phyloP scores from a whole-genome alignment of 2,888 invertebrate genomes.

The Xanthia icteritia region DNA sequence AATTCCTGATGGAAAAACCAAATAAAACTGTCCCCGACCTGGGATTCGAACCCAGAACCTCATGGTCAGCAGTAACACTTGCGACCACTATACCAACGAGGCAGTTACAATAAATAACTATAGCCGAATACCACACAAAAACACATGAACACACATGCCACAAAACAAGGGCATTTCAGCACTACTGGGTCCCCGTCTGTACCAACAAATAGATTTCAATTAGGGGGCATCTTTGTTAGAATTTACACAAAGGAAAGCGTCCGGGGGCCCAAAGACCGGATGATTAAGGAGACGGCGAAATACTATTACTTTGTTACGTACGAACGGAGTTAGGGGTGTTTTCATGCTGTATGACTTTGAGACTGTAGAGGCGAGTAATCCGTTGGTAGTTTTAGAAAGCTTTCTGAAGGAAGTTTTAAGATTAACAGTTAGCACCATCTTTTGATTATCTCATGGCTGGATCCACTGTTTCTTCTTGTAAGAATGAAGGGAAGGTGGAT shows the following conservation, averaged over 20 bases:
- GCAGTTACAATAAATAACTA: not conserved
- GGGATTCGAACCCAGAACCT: too few species aligned
- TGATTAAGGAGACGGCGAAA: slow-evolving; percentile 64
- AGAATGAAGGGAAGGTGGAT: not conserved
- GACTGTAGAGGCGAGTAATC: not conserved
- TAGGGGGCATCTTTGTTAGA: slow-evolving; percentile 66
- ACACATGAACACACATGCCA: not conserved
- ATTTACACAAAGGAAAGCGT: slow-evolving; percentile 66
- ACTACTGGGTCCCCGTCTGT: slow-evolving; percentile 35
- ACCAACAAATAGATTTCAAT: slow-evolving; percentile 67
- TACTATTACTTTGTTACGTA: slow-evolving; percentile 56
- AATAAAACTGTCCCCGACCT: too few species aligned
- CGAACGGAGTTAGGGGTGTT: slow-evolving; percentile 45
- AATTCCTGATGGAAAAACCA: too few species aligned
- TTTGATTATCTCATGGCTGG: not conserved
- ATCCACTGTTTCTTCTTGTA: not conserved
- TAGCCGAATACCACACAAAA: not conserved
- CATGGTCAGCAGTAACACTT: too few species aligned
- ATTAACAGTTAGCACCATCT: not conserved
- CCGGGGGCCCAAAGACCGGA: slow-evolving; percentile 63
- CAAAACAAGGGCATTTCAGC: slow-evolving; percentile 42
- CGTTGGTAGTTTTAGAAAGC: not conserved
- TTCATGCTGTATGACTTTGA: slow-evolving; percentile 48
- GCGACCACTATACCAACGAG: not conserved
- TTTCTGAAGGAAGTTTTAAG: not conserved